These are phyloP conservation scores for Eurystomus glaucurus DNA, from an alignment of 2,797 vertebrate genomes.

Conservation along the genomic window DNA sequence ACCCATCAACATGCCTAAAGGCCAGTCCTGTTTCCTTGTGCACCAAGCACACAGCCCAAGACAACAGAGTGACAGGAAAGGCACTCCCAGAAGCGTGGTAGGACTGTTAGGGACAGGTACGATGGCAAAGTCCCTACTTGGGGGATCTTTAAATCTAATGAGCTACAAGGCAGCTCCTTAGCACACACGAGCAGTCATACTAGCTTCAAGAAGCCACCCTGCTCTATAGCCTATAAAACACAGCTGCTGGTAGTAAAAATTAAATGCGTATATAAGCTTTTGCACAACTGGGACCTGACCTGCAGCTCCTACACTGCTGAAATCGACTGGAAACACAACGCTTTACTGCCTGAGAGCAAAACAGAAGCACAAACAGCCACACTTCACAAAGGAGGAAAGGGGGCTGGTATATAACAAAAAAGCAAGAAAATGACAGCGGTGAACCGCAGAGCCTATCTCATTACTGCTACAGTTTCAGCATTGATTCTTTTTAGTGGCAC, in stretches of 20 bases:
- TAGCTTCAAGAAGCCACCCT: not conserved
- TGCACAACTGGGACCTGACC: not conserved
- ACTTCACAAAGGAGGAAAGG: not conserved
- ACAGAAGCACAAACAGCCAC: not conserved
- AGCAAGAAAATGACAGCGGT: not conserved
- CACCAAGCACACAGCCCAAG: not conserved
- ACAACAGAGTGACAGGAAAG: not conserved
- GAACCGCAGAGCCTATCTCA: constrained; percentile 11
- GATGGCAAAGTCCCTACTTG: accelerated
- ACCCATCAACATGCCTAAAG: not conserved
- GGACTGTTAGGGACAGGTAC: not conserved
- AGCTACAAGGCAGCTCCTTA: not conserved
- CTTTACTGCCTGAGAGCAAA: not conserved
- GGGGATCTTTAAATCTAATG: not conserved
- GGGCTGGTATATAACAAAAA: not conserved
- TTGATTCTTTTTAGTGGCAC: constrained; percentile 61
- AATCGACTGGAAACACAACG: not conserved
- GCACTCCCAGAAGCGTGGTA: not conserved
- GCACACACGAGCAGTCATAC: not conserved
- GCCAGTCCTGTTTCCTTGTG: not conserved
- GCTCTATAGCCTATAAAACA: not conserved
- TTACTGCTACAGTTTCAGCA: constrained; percentile 28
- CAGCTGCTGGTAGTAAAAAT: not conserved
- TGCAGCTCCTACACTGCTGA: not conserved
- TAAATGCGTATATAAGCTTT: not conserved